Evolutionary conservation across 2,113 vertebrate genomes (phyloP).

Genomic region (Crotalus helleri): DNA sequence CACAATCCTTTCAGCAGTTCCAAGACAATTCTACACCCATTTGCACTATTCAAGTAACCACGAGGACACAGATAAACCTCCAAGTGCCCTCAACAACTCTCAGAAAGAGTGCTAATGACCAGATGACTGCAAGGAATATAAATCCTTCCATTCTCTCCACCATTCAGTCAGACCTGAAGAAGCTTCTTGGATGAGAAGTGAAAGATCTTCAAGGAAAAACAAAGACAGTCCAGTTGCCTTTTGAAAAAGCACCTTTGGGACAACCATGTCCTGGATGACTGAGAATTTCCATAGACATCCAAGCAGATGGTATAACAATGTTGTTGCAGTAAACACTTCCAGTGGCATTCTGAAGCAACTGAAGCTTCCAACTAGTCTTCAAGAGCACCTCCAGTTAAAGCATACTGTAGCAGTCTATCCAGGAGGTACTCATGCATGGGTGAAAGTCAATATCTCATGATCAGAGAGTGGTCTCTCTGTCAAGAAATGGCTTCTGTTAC

Average conservation of each 20-base stretch:
- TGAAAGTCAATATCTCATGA: neutral
- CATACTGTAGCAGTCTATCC: neutral
- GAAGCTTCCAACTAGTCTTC: neutral
- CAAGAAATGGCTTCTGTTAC: neutral
- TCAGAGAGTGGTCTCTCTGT: neutral
- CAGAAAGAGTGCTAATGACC: too few species aligned
- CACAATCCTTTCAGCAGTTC: neutral
- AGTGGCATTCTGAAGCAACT: neutral
- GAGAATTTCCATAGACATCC: neutral
- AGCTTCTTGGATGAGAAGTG: neutral
- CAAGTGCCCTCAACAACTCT: neutral
- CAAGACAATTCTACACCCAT: neutral
- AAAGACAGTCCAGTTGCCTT: neutral
- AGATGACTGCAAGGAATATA: neutral
- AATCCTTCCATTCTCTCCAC: neutral
- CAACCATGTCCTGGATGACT: neutral
- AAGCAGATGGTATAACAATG: neutral
- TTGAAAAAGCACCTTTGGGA: neutral
- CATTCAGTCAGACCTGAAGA: neutral
- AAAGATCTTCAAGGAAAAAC: neutral
- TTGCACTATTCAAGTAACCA: neutral
- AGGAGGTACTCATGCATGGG: neutral
- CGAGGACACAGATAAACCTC: neutral
- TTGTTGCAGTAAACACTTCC: neutral
- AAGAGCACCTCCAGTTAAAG: neutral